Conservation (phyloP, 2,113 vertebrate species). For the Leptosomus discolor region DNA sequence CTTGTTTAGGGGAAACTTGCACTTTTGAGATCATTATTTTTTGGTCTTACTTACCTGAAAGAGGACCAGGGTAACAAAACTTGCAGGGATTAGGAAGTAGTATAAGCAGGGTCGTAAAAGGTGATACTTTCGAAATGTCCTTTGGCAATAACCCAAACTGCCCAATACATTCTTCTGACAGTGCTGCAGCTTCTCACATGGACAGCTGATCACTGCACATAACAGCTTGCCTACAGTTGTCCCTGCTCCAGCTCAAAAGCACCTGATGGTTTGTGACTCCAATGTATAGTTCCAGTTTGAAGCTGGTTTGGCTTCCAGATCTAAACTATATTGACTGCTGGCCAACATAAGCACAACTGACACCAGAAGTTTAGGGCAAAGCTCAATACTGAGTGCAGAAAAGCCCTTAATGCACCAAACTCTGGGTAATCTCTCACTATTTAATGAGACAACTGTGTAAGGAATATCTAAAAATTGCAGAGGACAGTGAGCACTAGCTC, state of each 20-base stretch:
- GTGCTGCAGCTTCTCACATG: not conserved
- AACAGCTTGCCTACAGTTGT: not conserved
- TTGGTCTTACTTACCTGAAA: not conserved
- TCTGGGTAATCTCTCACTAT: not conserved
- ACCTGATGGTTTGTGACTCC: not conserved
- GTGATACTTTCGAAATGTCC: not conserved
- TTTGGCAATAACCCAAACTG: not conserved
- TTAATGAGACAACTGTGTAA: not conserved
- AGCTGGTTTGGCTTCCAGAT: not conserved
- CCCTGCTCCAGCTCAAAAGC: not conserved
- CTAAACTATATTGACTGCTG: not conserved
- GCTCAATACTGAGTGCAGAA: not conserved
- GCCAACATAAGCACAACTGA: not conserved
- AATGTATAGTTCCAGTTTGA: not conserved
- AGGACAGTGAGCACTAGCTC: not conserved
- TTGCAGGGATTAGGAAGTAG: not conserved
- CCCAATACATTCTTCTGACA: not conserved
- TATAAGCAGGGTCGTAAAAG: not conserved
- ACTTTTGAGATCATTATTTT: not conserved
- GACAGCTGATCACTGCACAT: accelerated
- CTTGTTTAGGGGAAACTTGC: not conserved
- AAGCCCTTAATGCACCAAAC: not conserved
- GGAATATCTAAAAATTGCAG: not conserved
- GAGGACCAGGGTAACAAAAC: not conserved
- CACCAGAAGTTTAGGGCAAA: not conserved